These are phyloP conservation scores for Tetropium fuscum DNA, from an alignment of 2,888 invertebrate genomes.

Conservation along the genomic window DNA sequence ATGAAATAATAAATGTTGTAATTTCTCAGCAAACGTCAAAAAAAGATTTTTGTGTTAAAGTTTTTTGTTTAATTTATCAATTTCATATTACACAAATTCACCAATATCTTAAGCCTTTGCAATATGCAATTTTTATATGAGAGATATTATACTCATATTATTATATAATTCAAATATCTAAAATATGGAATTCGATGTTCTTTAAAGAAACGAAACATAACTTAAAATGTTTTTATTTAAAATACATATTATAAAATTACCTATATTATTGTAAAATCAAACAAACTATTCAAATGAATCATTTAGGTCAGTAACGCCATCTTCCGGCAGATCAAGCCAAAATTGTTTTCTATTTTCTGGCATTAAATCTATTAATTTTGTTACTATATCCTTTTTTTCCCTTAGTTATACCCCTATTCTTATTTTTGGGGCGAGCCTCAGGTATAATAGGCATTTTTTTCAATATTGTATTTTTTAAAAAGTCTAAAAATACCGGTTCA, in stretches of 20 bases:
- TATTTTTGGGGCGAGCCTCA: background rate
- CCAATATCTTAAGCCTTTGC: background rate
- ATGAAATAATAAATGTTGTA: no score
- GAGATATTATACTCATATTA: background rate
- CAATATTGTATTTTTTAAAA: background rate
- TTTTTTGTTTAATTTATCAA: no score
- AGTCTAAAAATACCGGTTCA: background rate
- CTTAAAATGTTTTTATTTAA: background rate
- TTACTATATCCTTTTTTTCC: background rate
- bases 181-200: background rate
- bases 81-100: background rate
- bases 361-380: background rate
- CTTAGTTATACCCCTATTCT: background rate
- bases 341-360: background rate
- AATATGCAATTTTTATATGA: background rate
- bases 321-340: background rate
- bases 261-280: background rate
- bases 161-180: background rate
- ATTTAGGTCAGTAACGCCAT: conserved; percentile 1
- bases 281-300: background rate
- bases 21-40: no score
- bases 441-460: conserved; percentile 1
- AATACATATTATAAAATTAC: background rate
- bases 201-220: background rate
- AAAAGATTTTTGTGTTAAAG: no score